A percentile compares a stretch with the other conserved stretches of the same genome.
Conservation (phyloP, 2,797 vertebrate genomes). For the Miichthys miiuy region DNA sequence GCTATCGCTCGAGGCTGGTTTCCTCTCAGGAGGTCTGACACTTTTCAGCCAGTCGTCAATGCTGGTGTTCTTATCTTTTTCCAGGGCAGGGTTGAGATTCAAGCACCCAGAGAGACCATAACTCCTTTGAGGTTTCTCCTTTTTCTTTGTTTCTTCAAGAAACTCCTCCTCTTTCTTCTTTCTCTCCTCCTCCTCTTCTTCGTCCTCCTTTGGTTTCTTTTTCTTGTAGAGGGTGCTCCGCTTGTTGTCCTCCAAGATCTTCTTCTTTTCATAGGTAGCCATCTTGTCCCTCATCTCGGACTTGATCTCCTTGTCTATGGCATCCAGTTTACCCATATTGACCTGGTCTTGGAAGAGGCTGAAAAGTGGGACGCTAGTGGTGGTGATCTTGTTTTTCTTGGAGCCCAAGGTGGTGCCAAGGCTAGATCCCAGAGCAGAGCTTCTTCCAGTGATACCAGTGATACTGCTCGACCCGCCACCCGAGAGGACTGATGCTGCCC, state of each 20-base stretch:
- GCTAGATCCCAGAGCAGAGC: conserved; percentile 56
- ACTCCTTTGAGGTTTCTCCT: conserved; percentile 74
- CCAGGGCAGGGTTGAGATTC: conserved; percentile 72
- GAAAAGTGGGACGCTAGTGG: conserved; percentile 92
- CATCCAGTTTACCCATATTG: conserved; percentile 89
- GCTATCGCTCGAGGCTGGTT: conserved; percentile 66
- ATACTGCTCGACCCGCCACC: conserved; percentile 68
- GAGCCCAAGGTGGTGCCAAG: conserved; percentile 60
- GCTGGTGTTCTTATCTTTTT: conserved; percentile 80
- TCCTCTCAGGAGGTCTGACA: conserved; percentile 85
- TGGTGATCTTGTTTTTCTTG: conserved; percentile 83
- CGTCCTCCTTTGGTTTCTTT: conserved; percentile 88
- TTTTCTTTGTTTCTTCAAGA: conserved; percentile 71
- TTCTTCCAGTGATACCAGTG: conserved; percentile 80
- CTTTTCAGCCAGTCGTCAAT: conserved; percentile 90
- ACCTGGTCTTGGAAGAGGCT: conserved; percentile 95
- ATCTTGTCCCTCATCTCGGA: conserved; percentile 92
- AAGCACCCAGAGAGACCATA: conserved; percentile 79
- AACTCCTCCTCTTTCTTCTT: conserved; percentile 75
- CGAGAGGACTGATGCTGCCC: conserved; percentile 72
- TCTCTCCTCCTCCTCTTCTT: conserved; percentile 78
- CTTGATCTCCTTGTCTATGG: conserved; percentile 92
- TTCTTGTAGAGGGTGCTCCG: conserved; percentile 97
- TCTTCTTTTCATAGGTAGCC: conserved; percentile 91
- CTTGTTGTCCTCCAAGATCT: conserved; percentile 92